A percentile compares a stretch with the other conserved stretches of the same genome.
Evolutionary conservation across 2,888 invertebrate genomes (phyloP).

Genomic region (Stratiomys singularior): DNA sequence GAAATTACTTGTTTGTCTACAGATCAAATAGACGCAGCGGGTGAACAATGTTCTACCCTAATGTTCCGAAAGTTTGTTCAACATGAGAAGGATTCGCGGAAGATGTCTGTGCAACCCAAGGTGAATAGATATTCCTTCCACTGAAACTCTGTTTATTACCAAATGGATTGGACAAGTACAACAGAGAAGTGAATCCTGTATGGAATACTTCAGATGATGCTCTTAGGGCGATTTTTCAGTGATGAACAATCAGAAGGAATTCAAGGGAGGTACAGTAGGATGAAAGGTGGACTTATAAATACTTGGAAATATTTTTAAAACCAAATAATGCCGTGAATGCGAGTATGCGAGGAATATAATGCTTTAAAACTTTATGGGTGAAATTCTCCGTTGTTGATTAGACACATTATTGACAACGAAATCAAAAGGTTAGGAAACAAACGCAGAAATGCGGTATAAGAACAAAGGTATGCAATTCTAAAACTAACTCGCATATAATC

Average conservation of each 20-base stretch:
- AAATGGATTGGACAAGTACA: constrained; percentile 49
- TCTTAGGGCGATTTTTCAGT: constrained; percentile 10
- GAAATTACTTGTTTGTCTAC: constrained; percentile 49
- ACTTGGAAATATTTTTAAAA: too few species aligned
- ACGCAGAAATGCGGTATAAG: too few species aligned
- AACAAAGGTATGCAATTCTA: too few species aligned
- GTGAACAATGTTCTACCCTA: not conserved
- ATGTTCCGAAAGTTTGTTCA: too few species aligned
- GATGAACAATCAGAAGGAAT: constrained; percentile 24
- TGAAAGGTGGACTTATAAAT: not conserved
- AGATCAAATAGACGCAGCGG: constrained; percentile 24
- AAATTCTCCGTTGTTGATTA: too few species aligned
- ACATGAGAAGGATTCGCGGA: not conserved
- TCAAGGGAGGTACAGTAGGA: not conserved
- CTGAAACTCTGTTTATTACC: constrained; percentile 45
- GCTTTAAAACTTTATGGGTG: too few species aligned
- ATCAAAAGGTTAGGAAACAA: too few species aligned
- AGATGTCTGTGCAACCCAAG: constrained; percentile 34
- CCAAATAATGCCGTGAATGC: too few species aligned
- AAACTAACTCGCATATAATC: too few species aligned
- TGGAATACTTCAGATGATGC: not conserved
- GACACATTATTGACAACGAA: too few species aligned
- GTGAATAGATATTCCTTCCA: constrained; percentile 43
- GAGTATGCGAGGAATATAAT: too few species aligned
- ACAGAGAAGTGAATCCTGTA: not conserved